Percentiles rank a stretch among this genome's conserved stretches.
phyloP scores from a whole-genome alignment of 1,140 invertebrate species.

The silkworm (Bombyx mori) region DNA sequence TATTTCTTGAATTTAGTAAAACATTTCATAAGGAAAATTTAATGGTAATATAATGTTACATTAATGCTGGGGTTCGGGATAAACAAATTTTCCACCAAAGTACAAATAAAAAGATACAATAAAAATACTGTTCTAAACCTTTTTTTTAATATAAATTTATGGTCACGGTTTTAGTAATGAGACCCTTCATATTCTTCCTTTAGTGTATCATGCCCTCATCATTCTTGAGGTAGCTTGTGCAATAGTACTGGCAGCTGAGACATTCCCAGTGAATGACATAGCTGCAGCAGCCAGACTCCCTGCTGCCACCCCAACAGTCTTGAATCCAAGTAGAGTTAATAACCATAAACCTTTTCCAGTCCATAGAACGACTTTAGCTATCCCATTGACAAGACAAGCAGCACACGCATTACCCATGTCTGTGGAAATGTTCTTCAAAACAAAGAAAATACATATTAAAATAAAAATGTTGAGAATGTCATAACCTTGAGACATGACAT shows the following conservation, averaged over 20 bases:
- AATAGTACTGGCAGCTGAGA: constrained; percentile 20
- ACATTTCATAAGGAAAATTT: neutral
- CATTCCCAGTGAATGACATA: constrained; percentile 24
- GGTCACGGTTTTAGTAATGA: neutral
- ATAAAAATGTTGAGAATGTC: too few relatives aligned
- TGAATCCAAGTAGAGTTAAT: constrained; percentile 21
- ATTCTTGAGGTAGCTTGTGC: constrained; percentile 19
- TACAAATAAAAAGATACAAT: neutral
- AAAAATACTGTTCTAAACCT: neutral
- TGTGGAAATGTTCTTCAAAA: neutral
- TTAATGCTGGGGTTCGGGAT: too few relatives aligned
- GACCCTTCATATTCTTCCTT: neutral
- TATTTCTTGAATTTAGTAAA: neutral
- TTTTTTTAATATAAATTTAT: neutral
- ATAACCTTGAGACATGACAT: too few relatives aligned
- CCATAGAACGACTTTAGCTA: constrained; percentile 20
- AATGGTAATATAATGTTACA: too few relatives aligned
- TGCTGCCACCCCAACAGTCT: constrained; percentile 14
- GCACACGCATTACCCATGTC: constrained; percentile 17
- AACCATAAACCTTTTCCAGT: constrained; percentile 24
- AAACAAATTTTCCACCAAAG: neutral
- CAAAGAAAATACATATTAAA: too few relatives aligned
- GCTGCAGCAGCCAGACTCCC: constrained; percentile 23
- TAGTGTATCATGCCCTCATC: constrained; percentile 14
- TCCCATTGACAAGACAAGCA: constrained; percentile 14